Evolutionary conservation across 2,797 vertebrate genomes (phyloP), one percentile per base, ranked within the genome.

Genomic region (Alectoris magna): DNA sequence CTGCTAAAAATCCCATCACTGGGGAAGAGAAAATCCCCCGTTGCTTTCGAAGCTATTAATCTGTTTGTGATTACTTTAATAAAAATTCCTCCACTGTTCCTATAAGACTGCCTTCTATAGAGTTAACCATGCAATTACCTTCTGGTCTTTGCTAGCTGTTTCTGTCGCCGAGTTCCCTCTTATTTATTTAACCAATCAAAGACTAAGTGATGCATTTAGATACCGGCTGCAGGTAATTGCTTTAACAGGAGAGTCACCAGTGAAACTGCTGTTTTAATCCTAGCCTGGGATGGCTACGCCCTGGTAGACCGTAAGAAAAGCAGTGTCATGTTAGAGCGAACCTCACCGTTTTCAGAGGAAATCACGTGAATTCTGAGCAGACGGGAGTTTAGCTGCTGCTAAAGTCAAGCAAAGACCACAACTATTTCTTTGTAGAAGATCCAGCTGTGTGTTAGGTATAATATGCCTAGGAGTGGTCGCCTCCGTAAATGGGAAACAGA

Each of bases 401-500:
- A 34, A 93, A 97, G 93, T 91, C 79, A 71, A 74, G 72, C 36
- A 53, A 92, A 96, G 91, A 23, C 73, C 96, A 85, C 95, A 97
- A 87, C 95, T 97, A 96, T 98, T 97, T 96, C 96, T 96, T 94
- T 97, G 93, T 95, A 97, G 94, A 90, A 90, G 62, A 14, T 95
- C 94, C 96, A 95, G 62, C 91, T 90, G 55, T 92, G 72, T 92
- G 36, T 79, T 94, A 90, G 59, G 94, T 93, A 96, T 82, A 93
- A 41, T 62, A 67, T 92, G 93, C 83, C 91, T 88, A 19, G 88
- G 64, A 97, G 87, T 66, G 68, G 58, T 90, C 5, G 34, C 85
- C 74, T 92, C 93, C 70, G 70, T 97, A 96, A 98, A 97, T 95
- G 90, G 87, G 95, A 97, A 98, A 74, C 96, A 97, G 94, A 90